These are phyloP conservation scores for Leguminivora glycinivorella DNA, from an alignment of 1,140 invertebrate genomes.

Conservation along the genomic window DNA sequence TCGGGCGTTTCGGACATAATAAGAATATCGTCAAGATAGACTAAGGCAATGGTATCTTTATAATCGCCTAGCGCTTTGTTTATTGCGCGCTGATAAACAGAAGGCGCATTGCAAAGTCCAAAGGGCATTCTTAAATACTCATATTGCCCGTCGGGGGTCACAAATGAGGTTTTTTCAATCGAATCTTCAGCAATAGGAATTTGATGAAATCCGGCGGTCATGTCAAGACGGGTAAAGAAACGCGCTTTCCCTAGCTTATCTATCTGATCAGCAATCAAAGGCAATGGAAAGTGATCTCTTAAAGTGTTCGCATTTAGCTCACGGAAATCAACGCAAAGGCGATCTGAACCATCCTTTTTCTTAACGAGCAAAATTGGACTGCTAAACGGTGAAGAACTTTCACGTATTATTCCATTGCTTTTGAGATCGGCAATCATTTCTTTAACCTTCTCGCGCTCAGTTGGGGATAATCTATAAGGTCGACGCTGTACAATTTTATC, in stretches of 20 bases:
- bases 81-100: conserved; percentile 59
- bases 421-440: conserved; percentile 34
- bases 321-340: conserved; percentile 48
- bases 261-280: conserved; percentile 43
- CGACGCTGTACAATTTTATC: conserved; percentile 40
- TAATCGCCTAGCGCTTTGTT: conserved; percentile 52
- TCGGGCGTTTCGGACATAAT: conserved; percentile 33
- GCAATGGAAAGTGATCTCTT: conserved; percentile 46
- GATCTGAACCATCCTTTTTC: conserved; percentile 43
- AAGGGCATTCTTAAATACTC: conserved; percentile 51
- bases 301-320: conserved; percentile 24
- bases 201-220: too few relatives aligned
- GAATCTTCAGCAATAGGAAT: conserved; percentile 26
- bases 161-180: conserved; percentile 48
- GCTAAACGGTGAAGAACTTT: neutral
- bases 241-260: too few relatives aligned
- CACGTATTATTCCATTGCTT: conserved; percentile 33
- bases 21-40: conserved; percentile 45
- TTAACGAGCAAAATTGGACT: conserved; percentile 45
- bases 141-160: conserved; percentile 47
- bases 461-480: conserved; percentile 46
- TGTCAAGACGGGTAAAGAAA: too few relatives aligned
- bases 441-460: conserved; percentile 35
- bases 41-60: conserved; percentile 29
- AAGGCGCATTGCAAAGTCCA: conserved; percentile 54